Evolutionary conservation across 1,140 invertebrate species (phyloP), one percentile per base, ranked within the genome.

Genomic region (Phymastichus coffea): DNA sequence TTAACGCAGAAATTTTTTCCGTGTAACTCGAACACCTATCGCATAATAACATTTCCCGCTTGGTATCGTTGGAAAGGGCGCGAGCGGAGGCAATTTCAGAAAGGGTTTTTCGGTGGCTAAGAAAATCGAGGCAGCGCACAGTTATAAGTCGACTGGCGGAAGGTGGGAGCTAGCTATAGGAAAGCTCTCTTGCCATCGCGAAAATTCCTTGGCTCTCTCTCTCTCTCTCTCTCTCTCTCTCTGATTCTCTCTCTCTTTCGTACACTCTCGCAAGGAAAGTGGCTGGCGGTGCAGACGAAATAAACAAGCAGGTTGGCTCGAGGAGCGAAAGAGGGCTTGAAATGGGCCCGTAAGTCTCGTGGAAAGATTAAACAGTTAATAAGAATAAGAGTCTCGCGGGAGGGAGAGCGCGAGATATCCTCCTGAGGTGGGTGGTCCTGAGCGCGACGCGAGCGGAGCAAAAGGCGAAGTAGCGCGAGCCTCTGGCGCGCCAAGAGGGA

Each of bases 311-410:
- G 63, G 49, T 60, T n/a, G n/a, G n/a, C 28, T 33, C 28, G 28
- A 12, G 28, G 28, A 7, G 12, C n/a, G n/a, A n/a, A n/a, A n/a
- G n/a, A n/a, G n/a, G n/a, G n/a, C 66, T 64, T 66, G 73, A 77
- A 80, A 78, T 77, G 77, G 61, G 66, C 63, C 70, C 75, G 74
- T 80, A 78, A 69, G 72, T 79, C 77, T 75, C 73, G 70, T 61
- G 69, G 72, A 80, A 80, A 80, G 78, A 80, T 80, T 80, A 80
- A 80, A 80, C 78, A 79, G 78, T 79, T 79, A 80, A 80, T 80
- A 80, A 80, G 78, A 80, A 79, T 80, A 80, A 79, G 77, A 79
- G 78, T 79, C 78, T 73, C 71, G 69, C 66, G 60, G 73, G 66
- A 37, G 43, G 15, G 19, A 20, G 37, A 25, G 51, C 17, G 28